Evolutionary conservation across 2,797 vertebrate genomes (phyloP).

Genomic region (Clarias laeviceps): DNA sequence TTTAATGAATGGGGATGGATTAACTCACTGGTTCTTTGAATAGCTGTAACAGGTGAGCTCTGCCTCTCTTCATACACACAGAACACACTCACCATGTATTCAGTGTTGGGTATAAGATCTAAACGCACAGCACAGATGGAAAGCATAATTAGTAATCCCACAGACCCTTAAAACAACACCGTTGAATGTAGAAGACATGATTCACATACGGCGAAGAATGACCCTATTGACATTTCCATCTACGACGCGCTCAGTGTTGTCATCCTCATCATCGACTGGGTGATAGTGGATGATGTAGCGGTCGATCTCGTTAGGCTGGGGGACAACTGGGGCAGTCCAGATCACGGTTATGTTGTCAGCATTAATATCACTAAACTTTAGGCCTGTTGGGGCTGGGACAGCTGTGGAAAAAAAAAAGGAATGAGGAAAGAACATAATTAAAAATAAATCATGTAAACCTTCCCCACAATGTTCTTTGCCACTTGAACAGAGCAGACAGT

Average conservation of each 20-base stretch:
- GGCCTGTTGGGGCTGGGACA: constrained; percentile 87
- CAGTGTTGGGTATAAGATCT: constrained; percentile 92
- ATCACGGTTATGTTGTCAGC: constrained; percentile 83
- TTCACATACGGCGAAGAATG: constrained; percentile 82
- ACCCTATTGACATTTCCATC: constrained; percentile 75
- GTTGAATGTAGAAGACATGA: neutral
- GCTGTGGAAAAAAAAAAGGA: constrained; percentile 70
- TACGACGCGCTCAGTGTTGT: constrained; percentile 81
- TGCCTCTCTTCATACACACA: constrained; percentile 89
- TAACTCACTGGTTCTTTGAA: constrained; percentile 86
- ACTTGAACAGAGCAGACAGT: constrained; percentile 35
- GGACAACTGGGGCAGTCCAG: constrained; percentile 83
- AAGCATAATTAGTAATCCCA: neutral
- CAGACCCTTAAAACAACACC: neutral
- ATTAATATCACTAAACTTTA: constrained; percentile 84
- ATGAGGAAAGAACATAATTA: neutral
- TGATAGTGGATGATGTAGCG: constrained; percentile 85
- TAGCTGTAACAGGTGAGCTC: constrained; percentile 83
- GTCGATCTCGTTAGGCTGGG: constrained; percentile 78
- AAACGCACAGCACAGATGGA: constrained; percentile 30
- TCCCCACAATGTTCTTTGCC: constrained; percentile 8
- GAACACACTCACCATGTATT: constrained; percentile 90
- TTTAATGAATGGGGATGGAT: neutral
- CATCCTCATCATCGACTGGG: constrained; percentile 87
- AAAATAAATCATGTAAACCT: neutral